A percentile compares a stretch with the other conserved stretches of the same genome.
Evolutionary conservation across 2,113 vertebrate species (phyloP).

Genomic region (Empidonax traillii): DNA sequence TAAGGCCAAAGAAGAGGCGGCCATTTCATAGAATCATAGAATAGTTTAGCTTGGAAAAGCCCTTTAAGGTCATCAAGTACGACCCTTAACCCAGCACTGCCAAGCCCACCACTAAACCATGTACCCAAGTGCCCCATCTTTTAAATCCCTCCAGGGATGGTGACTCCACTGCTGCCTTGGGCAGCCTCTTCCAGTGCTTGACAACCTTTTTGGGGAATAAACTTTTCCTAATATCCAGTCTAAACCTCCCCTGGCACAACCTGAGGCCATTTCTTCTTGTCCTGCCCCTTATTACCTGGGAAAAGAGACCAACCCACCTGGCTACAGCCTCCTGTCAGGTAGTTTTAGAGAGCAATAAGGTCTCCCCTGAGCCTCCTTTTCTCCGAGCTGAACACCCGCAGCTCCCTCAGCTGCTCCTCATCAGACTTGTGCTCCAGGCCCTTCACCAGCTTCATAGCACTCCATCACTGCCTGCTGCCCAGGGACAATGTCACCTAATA

Average conservation of each 20-base stretch:
- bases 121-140: neutral
- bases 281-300: neutral
- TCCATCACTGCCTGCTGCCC: neutral
- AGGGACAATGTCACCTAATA: neutral
- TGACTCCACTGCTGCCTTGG: neutral
- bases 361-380: neutral
- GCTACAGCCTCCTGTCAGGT: neutral
- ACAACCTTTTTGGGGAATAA: neutral
- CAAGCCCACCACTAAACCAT: neutral
- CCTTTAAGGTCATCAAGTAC: neutral
- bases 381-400: neutral
- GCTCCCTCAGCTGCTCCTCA: neutral
- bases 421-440: neutral
- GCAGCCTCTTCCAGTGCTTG: neutral
- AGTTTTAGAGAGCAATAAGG: neutral
- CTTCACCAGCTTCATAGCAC: neutral
- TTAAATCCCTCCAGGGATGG: neutral
- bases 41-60: neutral
- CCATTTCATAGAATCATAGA: neutral
- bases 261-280: neutral
- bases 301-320: neutral
- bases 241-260: neutral
- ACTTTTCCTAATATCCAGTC: neutral
- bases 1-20: neutral
- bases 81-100: neutral